phyloP scores from a whole-genome alignment of 2,113 vertebrate genomes.

The Nothobranchius kuhntae region DNA sequence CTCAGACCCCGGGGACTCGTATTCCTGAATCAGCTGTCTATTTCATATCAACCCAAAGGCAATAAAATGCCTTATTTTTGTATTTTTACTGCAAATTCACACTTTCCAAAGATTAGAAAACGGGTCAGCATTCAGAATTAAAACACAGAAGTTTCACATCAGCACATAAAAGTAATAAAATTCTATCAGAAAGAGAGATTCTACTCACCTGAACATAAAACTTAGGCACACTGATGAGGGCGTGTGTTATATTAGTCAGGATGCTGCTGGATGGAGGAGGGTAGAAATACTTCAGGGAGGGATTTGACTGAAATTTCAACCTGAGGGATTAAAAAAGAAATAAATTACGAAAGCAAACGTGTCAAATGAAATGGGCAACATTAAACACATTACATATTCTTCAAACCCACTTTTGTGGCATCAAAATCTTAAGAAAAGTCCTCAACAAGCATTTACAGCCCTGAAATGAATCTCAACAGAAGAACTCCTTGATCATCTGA shows the following conservation, averaged over 20 bases:
- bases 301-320: slow-evolving; percentile 91
- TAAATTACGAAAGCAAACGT: too few relatives aligned
- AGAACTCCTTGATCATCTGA: too few relatives aligned
- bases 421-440: too few relatives aligned
- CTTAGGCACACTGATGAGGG: slow-evolving; percentile 92
- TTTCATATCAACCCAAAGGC: slow-evolving; percentile 29
- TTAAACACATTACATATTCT: too few relatives aligned
- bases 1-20: slow-evolving; percentile 53
- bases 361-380: too few relatives aligned
- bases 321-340: slow-evolving; percentile 69
- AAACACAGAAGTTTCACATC: slow-evolving; percentile 6
- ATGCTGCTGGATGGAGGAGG: slow-evolving; percentile 90
- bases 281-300: slow-evolving; percentile 94
- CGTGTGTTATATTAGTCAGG: slow-evolving; percentile 92
- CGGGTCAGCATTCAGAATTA: background rate
- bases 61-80: background rate
- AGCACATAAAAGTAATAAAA: slow-evolving; percentile 3
- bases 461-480: too few relatives aligned
- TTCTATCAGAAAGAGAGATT: slow-evolving; percentile 3
- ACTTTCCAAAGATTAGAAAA: background rate
- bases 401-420: too few relatives aligned
- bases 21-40: slow-evolving; percentile 31
- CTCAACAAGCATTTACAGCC: too few relatives aligned
- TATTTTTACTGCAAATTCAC: slow-evolving; percentile 8
- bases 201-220: slow-evolving; percentile 95